Evolutionary conservation across 2,797 vertebrate species (phyloP).

Genomic region (Gambusia yucatana): DNA sequence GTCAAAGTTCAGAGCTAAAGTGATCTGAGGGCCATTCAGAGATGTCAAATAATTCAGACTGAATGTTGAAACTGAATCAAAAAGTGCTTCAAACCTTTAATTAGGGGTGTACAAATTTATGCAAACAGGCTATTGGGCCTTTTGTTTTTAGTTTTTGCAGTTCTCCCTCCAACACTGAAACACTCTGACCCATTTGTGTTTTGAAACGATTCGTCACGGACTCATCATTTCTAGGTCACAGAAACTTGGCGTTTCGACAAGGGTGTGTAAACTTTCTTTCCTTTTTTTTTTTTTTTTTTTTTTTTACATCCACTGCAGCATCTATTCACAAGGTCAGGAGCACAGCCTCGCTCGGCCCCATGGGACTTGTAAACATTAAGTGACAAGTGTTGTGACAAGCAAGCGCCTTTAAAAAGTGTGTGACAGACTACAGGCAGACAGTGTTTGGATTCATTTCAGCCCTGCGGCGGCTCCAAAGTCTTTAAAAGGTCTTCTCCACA

Average conservation of each 20-base stretch:
- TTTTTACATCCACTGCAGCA: background rate
- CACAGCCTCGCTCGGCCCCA: constrained; percentile 53
- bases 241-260: constrained; percentile 3
- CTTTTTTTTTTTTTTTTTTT: too few species aligned
- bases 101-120: background rate
- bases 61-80: background rate
- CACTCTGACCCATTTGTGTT: background rate
- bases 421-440: constrained; percentile 70
- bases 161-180: background rate
- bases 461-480: constrained; percentile 54
- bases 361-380: constrained; percentile 74
- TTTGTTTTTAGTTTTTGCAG: background rate
- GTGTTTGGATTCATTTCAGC: constrained; percentile 65
- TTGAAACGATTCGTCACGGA: background rate
- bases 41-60: background rate
- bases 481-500: constrained; percentile 65
- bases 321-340: constrained; percentile 58
- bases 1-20: background rate
- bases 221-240: constrained; percentile 1
- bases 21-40: background rate
- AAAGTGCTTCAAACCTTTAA: background rate
- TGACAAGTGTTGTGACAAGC: constrained; percentile 76
- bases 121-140: background rate
- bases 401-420: constrained; percentile 67
- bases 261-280: background rate